Conservation (phyloP, 2,888 invertebrate species). For the Hymenopus coronatus region DNA sequence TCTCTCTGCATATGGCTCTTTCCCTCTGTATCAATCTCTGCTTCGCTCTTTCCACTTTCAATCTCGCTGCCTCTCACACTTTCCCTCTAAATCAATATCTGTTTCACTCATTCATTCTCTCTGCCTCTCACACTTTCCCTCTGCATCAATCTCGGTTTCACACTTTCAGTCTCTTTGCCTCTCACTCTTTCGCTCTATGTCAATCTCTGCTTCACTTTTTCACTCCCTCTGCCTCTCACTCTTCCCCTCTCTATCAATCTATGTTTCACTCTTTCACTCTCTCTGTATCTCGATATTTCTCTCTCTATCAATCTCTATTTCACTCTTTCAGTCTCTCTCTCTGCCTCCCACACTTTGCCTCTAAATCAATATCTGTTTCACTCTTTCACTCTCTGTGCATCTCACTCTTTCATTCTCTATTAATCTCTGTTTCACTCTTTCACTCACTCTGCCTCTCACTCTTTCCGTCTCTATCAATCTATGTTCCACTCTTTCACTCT, state of each 20-base stretch:
- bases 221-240: no score
- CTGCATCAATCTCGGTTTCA: no score
- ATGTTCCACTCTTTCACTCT: no score
- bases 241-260: background rate
- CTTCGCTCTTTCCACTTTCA: background rate
- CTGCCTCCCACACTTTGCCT: background rate
- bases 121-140: background rate
- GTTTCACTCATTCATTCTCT: background rate
- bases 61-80: background rate
- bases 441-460: background rate
- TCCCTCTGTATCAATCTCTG: no score
- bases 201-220: background rate
- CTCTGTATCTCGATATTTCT: constrained; percentile 2
- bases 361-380: background rate
- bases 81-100: no score
- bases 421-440: background rate
- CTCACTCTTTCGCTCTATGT: background rate
- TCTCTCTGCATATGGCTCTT: no score
- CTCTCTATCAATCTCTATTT: background rate
- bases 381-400: no score
- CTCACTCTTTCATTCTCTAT: background rate
- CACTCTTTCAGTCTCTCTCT: constrained; percentile 7
- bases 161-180: background rate
- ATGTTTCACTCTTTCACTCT: no score
- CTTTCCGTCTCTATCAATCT: background rate